Evolutionary conservation across 2,113 vertebrate species (phyloP), one percentile per base, ranked within the genome.

Genomic region (Scytalopus superciliaris): DNA sequence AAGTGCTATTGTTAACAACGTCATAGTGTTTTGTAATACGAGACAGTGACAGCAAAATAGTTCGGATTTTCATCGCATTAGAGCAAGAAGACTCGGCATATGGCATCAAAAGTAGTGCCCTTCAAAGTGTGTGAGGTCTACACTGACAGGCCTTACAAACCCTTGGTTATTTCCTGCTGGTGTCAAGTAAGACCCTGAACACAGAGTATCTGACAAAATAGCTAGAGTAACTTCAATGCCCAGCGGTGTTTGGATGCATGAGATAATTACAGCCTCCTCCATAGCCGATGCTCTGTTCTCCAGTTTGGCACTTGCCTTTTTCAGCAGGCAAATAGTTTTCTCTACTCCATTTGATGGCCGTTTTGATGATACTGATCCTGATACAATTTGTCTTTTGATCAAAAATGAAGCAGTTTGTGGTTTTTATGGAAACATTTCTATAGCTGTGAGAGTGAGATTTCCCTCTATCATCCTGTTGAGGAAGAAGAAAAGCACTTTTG

Each of bases 211-310:
- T 95, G 95, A 89, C 84, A 95, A 84, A 86, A 85, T 44, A 86
- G 23, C 70, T 86, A 18, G 19, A 85, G 49, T 92, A 90, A 80
- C 87, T 97, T 89, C 74, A 85, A 31, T 94, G 87, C 84, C 95
- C 93, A 83, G 40, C 2, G 40, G 89, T 96, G 90, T 94, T 97
- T 93, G 95, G 85, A 96, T 88, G 82, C 80, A 40, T 35, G 86
- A 91, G 85, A 89, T 96, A 97, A 96, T 96, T 95, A 92, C 31
- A 94, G 66, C 55, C 39, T 90, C 89, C 73, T 96, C 84, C 59
- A 31, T n/a, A 93, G 86, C 96, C 96, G 90, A 96, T 96, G 94
- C 87, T 96, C 76, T 93, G 53, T 93, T 96, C 68, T 79, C 52
- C 24, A 28, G 14, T 82, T 97, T 96, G 96, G 96, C 80, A 87